Base-by-base conservation (phyloP, 2,888 invertebrate genomes). In the Cheilosia variabilis region DNA sequence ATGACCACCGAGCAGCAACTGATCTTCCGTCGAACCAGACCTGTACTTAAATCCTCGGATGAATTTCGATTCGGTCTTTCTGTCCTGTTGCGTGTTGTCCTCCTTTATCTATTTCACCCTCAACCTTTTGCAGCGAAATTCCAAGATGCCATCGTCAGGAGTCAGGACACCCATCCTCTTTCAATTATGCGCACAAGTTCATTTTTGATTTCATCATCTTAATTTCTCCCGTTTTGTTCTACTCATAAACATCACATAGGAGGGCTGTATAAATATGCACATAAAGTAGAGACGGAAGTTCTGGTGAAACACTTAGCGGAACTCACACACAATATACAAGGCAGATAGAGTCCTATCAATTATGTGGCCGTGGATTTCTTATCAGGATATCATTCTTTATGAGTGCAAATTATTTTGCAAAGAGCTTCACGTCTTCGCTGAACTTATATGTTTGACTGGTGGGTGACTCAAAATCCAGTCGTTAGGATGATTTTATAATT, bases 31-130 rank as follows among this genome's bases (percentile, higher is more conserved):
- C 34, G 52, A 60, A 63, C 22, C 24, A 19, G 27, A 52, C 43
- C 88, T 88, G 84, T 87, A 87, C 81, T 89, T 87, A 89, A 91
- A 91, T 91, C 90, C 91, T 91, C 91, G 90, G 89, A 90, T 87
- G 68, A 66, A 58, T 78, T 83, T 63, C 80, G 45, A 75, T 80
- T 75, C 53, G 9, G 15, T 19, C 66, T 71, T 41, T 50, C 22
- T 50, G 52, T 37, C 62, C 45, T 45, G 63, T 57, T 68, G 31
- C 13, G 47, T n/a, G 31, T 47, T 37, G 24, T 43, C 43, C 31
- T n/a, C 3, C 37, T 34, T 72, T 55, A 37, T 37, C 13, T 17
- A 52, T 34, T 68, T 37, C 27, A 41, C 15, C 45, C 73, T 65
- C 57, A 73, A 78, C 72, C 66, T 77, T 65, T 37, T 68, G 65